Percentiles rank a stretch among this genome's conserved stretches.
phyloP scores from a whole-genome alignment of 2,888 invertebrate genomes.

The Xestia rhomboidea region DNA sequence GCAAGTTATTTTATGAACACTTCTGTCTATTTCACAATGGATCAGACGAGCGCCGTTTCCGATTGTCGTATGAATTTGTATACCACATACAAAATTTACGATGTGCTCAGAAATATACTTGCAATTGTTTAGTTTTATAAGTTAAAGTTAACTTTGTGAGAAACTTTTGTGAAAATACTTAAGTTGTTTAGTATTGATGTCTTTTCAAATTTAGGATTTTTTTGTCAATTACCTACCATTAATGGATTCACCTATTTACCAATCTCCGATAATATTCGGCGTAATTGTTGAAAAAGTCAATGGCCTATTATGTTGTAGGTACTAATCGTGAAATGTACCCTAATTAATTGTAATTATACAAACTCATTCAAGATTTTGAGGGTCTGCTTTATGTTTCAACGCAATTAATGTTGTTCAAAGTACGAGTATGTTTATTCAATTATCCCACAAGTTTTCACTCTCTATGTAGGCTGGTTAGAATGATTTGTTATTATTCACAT shows the following conservation, averaged over 20 bases:
- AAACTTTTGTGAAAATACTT: slow-evolving; percentile 4
- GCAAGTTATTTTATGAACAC: slow-evolving; percentile 45
- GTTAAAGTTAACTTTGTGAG: slow-evolving; percentile 15
- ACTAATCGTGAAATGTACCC: not conserved
- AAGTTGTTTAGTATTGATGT: not conserved
- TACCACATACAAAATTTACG: slow-evolving; percentile 49
- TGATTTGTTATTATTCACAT: not conserved
- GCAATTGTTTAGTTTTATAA: slow-evolving; percentile 45
- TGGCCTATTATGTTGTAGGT: not conserved
- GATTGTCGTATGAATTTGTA: slow-evolving; percentile 49
- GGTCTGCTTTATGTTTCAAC: not conserved
- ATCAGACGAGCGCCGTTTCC: slow-evolving; percentile 41
- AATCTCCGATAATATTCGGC: not conserved
- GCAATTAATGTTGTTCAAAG: not conserved
- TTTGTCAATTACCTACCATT: not conserved
- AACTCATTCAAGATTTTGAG: not conserved
- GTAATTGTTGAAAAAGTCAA: not conserved
- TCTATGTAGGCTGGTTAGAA: not conserved
- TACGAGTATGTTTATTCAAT: not conserved
- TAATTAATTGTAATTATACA: not conserved
- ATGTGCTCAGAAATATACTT: slow-evolving; percentile 30
- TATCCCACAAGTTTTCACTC: not conserved
- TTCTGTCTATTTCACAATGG: slow-evolving; percentile 55
- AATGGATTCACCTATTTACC: not conserved
- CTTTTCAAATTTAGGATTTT: not conserved